Base-by-base conservation (phyloP, 2,113 vertebrate species). In the Lepus americanus region DNA sequence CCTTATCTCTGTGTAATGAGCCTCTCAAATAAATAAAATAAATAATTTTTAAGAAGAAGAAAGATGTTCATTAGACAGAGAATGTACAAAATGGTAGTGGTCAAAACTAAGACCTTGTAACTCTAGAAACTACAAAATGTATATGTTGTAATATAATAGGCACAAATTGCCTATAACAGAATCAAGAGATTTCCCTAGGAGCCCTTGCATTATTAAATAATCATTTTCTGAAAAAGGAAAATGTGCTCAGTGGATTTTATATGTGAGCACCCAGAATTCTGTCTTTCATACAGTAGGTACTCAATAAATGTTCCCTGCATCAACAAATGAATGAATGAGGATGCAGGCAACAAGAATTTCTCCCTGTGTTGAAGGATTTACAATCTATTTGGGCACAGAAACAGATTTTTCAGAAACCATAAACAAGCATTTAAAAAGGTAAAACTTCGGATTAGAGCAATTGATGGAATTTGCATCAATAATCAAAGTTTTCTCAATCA, bases 401-500 rank as follows among this genome's bases (percentile, higher is more conserved):
- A 94, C 31, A 77, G 1, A 51, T n/a, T 76, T 77, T 79, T 89
- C 63, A 77, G 72, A 91, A 83, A 84, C 82, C 33, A 64, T 55
- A 55, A 55, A 17, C 53, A 55, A 55, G 53, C 53, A 55, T 14
- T 55, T 55, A 55, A 55, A 39, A 39, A 39, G 39, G 39, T 39
- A 6, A 39, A 39, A 39, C 39, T 92, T 73, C 78, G 39, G 20
- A 74, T 27, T 72, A 89, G 16, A 80, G 29, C 23, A 90, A 36
- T 22, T 77, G 51, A 53, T 90, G 51, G 22, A 83, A 64, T 67
- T 3, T 31, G 33, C 13, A n/a, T 44, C 44, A 91, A 12, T 53
- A 61, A 87, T 87, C 51, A 67, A 95, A 80, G 2, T 69, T 61
- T 36, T 87, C 0, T n/a, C 20, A 11, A 16, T 9, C 23, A 23